A percentile compares a stretch with the other conserved stretches of the same genome.
phyloP scores from a whole-genome alignment of 2,113 vertebrate species.

The Bucco capensis region DNA sequence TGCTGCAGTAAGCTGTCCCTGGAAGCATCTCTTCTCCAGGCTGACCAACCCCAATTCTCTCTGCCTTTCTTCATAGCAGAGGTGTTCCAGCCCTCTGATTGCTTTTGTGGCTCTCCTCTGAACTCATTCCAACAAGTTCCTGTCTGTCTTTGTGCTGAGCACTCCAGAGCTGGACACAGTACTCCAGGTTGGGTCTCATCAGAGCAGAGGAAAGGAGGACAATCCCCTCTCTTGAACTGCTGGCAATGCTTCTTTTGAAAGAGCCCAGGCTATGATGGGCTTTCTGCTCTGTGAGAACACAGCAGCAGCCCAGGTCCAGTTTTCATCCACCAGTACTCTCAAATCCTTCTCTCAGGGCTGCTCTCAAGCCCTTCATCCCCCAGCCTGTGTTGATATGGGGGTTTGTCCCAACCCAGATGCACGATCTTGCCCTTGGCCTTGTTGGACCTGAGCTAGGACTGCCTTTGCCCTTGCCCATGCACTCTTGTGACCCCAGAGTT shows the following conservation, averaged over 20 bases:
- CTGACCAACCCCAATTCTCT: background rate
- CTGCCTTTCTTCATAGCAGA: background rate
- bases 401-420: accelerated
- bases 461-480: background rate
- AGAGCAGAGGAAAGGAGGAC: background rate
- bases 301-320: accelerated
- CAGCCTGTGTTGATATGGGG: background rate
- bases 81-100: background rate
- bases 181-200: background rate
- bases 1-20: accelerated
- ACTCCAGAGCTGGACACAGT: background rate
- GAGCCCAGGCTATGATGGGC: accelerated
- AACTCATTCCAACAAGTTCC: background rate
- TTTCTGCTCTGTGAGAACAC: accelerated
- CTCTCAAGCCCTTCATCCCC: background rate
- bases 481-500: background rate
- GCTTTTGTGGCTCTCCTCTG: background rate
- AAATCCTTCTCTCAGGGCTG: background rate
- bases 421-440: background rate
- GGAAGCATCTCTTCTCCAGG: background rate
- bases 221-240: accelerated
- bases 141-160: background rate
- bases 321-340: background rate
- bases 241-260: accelerated
- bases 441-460: background rate